phyloP scores from a whole-genome alignment of 2,113 vertebrate species.

The Corydoras sp. region DNA sequence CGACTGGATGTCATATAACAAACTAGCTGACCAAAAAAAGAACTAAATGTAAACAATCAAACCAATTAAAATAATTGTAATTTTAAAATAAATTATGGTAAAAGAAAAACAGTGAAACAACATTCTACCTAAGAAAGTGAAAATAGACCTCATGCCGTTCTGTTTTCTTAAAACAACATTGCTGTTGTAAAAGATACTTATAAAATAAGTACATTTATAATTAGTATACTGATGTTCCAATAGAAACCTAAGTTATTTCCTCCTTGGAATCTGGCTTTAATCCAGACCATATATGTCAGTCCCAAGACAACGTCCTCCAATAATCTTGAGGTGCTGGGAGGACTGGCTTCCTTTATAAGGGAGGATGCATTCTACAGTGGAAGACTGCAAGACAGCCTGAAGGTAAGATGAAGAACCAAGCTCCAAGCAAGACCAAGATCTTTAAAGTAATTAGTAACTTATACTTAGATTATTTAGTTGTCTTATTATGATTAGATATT shows the following conservation, averaged over 20 bases:
- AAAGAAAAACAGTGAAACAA: not conserved
- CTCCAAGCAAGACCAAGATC: not conserved
- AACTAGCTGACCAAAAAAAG: too few relatives aligned
- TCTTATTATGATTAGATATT: not conserved
- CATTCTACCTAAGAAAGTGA: not conserved
- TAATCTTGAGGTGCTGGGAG: not conserved
- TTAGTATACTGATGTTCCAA: not conserved
- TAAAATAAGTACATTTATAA: too few relatives aligned
- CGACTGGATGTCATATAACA: too few relatives aligned
- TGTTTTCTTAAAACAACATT: not conserved
- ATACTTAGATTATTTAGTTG: not conserved
- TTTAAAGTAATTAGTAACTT: too few relatives aligned
- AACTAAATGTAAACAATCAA: too few relatives aligned
- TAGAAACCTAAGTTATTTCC: not conserved
- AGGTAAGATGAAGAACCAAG: not conserved
- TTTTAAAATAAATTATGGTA: too few relatives aligned
- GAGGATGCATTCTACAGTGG: not conserved
- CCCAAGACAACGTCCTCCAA: slow-evolving; percentile 37
- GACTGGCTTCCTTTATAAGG: not conserved
- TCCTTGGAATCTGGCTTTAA: not conserved
- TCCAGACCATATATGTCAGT: not conserved
- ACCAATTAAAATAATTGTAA: too few relatives aligned
- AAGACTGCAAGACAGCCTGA: not conserved
- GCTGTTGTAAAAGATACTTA: too few relatives aligned
- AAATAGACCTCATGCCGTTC: not conserved